Percentiles rank a stretch among this genome's conserved stretches.
Conservation (phyloP, 37 sponge, comb jelly and placozoan genomes). For the Chondrilla cf. caribensis region DNA sequence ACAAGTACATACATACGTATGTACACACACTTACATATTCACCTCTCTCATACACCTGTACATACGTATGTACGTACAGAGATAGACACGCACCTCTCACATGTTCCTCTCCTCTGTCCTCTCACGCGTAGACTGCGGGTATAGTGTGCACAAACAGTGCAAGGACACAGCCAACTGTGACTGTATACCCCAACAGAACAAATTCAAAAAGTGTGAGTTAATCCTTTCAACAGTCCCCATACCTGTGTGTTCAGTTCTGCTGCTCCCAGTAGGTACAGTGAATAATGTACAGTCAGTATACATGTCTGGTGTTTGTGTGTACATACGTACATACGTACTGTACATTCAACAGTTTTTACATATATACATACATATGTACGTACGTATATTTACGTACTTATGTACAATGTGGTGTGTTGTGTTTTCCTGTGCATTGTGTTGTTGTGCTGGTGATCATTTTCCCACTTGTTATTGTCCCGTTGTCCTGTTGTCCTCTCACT, state of each 20-base stretch:
- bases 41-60: not conserved
- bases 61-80: no score
- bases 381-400: not conserved
- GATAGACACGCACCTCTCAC: not conserved
- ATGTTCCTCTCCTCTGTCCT: not conserved
- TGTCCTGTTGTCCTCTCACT: no score
- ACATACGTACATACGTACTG: not conserved
- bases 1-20: not conserved
- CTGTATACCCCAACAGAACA: slow-evolving; percentile 68
- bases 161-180: slow-evolving; percentile 45
- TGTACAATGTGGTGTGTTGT: no score
- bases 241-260: no score
- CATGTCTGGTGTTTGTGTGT: no score
- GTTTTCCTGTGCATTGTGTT: no score
- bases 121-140: slow-evolving; percentile 68
- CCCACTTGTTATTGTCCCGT: no score
- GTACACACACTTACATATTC: slow-evolving; percentile 7
- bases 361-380: not conserved
- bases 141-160: slow-evolving; percentile 82
- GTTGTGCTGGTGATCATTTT: no score
- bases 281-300: no score
- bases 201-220: slow-evolving; percentile 69
- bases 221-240: not conserved
- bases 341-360: no score
- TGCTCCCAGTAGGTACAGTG: no score